Conservation (phyloP, 2,113 vertebrate genomes). For the Eubucco bourcierii region DNA sequence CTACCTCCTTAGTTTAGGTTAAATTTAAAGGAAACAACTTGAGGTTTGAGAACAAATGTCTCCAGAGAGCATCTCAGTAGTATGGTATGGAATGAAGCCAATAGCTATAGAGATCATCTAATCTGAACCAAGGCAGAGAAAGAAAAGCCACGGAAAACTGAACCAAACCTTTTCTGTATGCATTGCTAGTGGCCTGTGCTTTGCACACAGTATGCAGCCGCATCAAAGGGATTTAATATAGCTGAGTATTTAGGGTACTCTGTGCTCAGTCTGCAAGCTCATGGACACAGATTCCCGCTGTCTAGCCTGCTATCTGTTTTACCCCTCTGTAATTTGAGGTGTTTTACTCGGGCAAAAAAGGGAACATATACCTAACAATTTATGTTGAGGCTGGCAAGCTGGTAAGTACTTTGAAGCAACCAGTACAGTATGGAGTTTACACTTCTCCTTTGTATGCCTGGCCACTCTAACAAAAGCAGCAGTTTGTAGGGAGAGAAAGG, state of each 20-base stretch:
- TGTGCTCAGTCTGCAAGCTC: neutral
- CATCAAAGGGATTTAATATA: neutral
- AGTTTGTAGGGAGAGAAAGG: neutral
- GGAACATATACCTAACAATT: neutral
- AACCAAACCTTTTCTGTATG: neutral
- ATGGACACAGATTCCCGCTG: neutral
- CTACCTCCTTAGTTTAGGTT: conserved; percentile 17
- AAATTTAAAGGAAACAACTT: conserved; percentile 47
- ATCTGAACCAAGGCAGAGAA: neutral
- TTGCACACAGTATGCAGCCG: neutral
- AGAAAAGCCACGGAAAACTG: neutral
- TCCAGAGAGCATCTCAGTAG: conserved; percentile 5
- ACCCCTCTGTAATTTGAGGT: neutral
- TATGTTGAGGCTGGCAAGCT: neutral
- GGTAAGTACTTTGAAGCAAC: neutral
- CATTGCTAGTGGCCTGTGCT: neutral
- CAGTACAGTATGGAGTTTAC: neutral
- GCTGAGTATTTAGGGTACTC: neutral
- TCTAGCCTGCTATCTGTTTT: neutral
- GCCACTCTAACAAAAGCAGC: neutral
- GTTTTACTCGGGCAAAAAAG: neutral
- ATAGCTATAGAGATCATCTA: neutral
- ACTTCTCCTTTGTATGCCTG: neutral
- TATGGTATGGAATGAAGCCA: conserved; percentile 18
- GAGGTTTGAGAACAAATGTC: conserved; percentile 34